Base-by-base conservation (phyloP, 2,797 vertebrate species). In the Darevskia mixta region DNA sequence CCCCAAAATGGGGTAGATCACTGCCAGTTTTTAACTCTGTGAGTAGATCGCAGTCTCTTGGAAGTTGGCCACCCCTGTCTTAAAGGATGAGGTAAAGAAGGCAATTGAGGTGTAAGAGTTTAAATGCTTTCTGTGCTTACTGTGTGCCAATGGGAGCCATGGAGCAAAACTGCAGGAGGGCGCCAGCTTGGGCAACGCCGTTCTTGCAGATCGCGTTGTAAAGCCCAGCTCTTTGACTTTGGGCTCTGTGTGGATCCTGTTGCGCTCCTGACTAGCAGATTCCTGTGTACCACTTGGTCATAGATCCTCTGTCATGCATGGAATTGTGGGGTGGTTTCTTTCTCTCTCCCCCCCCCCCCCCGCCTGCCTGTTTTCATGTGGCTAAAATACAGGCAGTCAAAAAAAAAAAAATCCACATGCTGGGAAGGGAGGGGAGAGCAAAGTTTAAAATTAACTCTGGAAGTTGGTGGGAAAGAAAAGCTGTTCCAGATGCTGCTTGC, bases 361-460 rank as follows among this genome's bases (percentile, higher is more conserved):
- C n/a, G n/a, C n/a, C n/a, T n/a, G 5, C 15, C 25, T 29, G 3
- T 87, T 11, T 78, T 32, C 61, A 55, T 78, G 80, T 2, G 27
- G 64, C 66, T 78, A 35, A 75, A 87, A 71, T 27, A 75, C 18
- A 82, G 71, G 58, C 80, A 20, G 41, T 49, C 6, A 41, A 29
- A 29, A 41, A 38, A 29, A 10, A 49, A 49, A 49, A 49, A 20
- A 7, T 82, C 61, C 20, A 8, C 49, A 49, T 1, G 10, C 86
- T 82, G n/a, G 29, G 32, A 66, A 66, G 61, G 75, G 80, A 64
- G 38, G 69, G 76, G 86, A 79, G 58, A 23, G 17, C 29, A 55
- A 27, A 11, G 35, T 87, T 87, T 87, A 83, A 87, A 87, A 87
- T 83, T 83, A 87, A 55, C 80, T 82, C 58, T 82, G 86, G 86